Evolutionary conservation across 2,888 invertebrate genomes (phyloP).

Genomic region (Campoplex capitator): DNA sequence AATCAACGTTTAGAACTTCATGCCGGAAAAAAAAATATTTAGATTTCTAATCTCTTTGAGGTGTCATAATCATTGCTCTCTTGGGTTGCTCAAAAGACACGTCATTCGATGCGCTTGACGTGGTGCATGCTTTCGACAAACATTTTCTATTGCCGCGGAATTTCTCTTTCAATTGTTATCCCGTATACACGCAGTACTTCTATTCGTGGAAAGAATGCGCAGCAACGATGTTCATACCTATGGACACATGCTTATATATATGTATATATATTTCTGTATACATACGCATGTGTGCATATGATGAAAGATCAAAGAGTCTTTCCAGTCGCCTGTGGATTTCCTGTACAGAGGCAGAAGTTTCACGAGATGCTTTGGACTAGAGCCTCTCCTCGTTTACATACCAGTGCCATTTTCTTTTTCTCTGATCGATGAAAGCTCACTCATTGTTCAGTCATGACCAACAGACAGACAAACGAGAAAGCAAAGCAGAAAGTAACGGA

Average conservation of each 20-base stretch:
- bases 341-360: not conserved
- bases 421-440: not conserved
- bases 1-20: not conserved
- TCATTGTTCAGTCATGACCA: not conserved
- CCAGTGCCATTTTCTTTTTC: conserved; percentile 5
- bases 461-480: not conserved
- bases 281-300: not conserved
- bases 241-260: not conserved
- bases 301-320: conserved; percentile 20
- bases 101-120: conserved; percentile 18
- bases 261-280: not conserved
- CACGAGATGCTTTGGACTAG: not conserved
- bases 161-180: conserved; percentile 52
- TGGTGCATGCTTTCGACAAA: conserved; percentile 28
- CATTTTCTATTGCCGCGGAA: conserved; percentile 44
- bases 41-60: not conserved
- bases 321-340: not conserved
- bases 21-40: not conserved
- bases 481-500: not conserved
- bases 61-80: conserved; percentile 6
- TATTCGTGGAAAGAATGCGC: conserved; percentile 63
- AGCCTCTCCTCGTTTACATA: not conserved
- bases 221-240: conserved; percentile 48
- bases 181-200: conserved; percentile 48
- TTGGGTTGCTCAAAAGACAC: not conserved